Evolutionary conservation across 2,797 vertebrate species (phyloP).

Genomic region (Agapornis canus): DNA sequence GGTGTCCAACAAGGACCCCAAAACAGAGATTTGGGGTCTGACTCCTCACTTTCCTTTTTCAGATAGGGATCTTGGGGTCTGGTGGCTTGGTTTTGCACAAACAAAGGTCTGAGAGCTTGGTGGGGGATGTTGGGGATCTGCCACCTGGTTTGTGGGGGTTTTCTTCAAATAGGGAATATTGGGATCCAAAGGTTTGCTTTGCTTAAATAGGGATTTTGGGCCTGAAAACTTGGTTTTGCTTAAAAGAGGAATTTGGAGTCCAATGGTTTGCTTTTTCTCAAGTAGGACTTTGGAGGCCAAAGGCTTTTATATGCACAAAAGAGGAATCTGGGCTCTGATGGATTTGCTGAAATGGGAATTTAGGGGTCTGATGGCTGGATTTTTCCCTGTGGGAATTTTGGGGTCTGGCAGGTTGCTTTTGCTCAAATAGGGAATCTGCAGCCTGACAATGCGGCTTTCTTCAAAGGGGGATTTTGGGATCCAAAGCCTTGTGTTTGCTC

Average conservation of each 20-base stretch:
- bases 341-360: neutral
- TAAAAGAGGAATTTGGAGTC: neutral
- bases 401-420: no score
- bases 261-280: no score
- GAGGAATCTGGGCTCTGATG: neutral
- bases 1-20: neutral
- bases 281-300: neutral
- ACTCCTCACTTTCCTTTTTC: neutral
- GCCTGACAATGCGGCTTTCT: neutral
- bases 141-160: neutral
- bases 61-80: neutral
- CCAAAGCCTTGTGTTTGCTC: neutral
- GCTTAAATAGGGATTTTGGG: neutral
- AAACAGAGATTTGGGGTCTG: neutral
- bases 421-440: no score
- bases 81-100: neutral
- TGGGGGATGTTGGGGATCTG: neutral
- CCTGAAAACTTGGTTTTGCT: rapidly evolving
- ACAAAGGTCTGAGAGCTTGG: neutral
- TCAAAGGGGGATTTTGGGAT: neutral
- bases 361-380: no score
- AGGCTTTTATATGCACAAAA: rapidly evolving
- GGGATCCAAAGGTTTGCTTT: neutral
- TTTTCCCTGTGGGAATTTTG: neutral
- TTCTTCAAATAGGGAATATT: neutral